phyloP scores from a whole-genome alignment of 2,888 invertebrate species.

The Oxycera nigricornis region DNA sequence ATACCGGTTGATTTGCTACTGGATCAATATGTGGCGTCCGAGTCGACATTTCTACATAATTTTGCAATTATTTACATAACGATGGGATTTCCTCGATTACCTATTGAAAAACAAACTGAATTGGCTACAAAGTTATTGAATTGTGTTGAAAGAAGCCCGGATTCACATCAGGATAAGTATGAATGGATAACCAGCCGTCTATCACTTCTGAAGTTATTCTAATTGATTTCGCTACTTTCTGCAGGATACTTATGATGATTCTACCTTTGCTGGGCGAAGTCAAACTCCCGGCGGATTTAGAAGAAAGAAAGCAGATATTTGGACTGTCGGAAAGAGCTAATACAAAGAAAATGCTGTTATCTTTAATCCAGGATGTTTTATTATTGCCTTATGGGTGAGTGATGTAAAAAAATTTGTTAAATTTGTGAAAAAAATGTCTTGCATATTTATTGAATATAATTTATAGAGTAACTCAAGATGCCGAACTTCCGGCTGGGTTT shows the following conservation, averaged over 20 bases:
- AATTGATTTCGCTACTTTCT: constrained; percentile 51
- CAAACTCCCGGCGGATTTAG: constrained; percentile 67
- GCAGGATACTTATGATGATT: constrained; percentile 78
- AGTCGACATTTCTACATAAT: constrained; percentile 81
- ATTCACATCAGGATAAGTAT: constrained; percentile 84
- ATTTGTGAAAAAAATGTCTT: too few species aligned
- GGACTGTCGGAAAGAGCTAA: constrained; percentile 76
- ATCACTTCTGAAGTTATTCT: neutral
- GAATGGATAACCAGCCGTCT: neutral
- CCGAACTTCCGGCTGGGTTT: constrained; percentile 75
- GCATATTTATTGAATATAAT: neutral
- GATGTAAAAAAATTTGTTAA: too few species aligned
- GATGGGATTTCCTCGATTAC: constrained; percentile 85
- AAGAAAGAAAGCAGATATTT: constrained; percentile 69
- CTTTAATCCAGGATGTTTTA: constrained; percentile 81
- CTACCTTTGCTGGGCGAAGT: constrained; percentile 81
- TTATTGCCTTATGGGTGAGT: constrained; percentile 84
- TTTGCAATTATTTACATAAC: constrained; percentile 93
- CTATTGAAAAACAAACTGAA: constrained; percentile 75
- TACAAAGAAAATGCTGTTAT: constrained; percentile 65
- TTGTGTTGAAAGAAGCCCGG: constrained; percentile 81
- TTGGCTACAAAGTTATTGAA: constrained; percentile 77
- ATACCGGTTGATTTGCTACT: constrained; percentile 85
- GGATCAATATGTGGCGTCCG: constrained; percentile 79
- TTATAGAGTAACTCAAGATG: constrained; percentile 53